A percentile compares a stretch with the other conserved stretches of the same genome.
Conservation (phyloP, 2,797 vertebrate genomes). For the Anisognathus igniventris region DNA sequence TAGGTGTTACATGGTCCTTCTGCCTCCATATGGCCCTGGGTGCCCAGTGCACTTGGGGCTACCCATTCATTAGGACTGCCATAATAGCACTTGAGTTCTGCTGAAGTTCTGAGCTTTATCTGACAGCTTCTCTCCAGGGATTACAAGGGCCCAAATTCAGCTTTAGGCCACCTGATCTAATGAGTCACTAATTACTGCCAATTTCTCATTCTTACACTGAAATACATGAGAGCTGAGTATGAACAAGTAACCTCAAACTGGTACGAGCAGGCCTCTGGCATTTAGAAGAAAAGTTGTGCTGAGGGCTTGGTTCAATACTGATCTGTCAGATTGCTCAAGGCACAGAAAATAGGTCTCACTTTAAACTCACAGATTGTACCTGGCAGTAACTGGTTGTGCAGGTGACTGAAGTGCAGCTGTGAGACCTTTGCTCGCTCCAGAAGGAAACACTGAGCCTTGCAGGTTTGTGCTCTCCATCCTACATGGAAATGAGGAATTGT, state of each 20-base stretch:
- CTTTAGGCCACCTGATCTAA: background rate
- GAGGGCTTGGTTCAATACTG: background rate
- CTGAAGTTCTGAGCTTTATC: background rate
- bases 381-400: background rate
- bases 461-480: background rate
- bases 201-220: background rate
- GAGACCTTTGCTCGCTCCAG: background rate
- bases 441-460: background rate
- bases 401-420: background rate
- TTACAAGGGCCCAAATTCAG: background rate
- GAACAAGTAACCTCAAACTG: constrained; percentile 1
- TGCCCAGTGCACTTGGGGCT: background rate
- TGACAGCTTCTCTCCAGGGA: background rate
- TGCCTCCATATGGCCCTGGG: background rate
- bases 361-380: background rate
- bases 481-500: background rate
- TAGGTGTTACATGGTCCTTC: background rate
- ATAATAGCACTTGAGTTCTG: background rate
- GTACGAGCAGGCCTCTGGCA: background rate
- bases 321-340: background rate
- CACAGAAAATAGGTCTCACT: background rate
- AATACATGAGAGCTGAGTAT: background rate
- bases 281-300: background rate
- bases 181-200: background rate
- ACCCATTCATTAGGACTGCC: background rate